Base-by-base conservation (phyloP, 2,113 vertebrate genomes). In the Varanus komodoensis region DNA sequence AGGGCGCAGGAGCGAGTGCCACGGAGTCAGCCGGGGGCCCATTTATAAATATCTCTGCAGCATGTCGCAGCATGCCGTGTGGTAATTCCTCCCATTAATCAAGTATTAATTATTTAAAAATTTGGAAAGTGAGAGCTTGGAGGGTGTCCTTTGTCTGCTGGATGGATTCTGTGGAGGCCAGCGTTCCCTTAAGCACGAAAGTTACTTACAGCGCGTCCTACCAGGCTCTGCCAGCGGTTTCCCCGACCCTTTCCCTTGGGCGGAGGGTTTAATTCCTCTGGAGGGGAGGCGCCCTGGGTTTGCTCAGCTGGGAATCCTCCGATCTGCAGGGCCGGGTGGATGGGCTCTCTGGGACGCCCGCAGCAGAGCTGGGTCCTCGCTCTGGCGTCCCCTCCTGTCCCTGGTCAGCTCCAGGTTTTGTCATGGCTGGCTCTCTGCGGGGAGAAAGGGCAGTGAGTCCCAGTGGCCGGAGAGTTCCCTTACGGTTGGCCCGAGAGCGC, bases 1-100 rank as follows among this genome's bases (percentile, higher is more conserved):
- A 96, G 93, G 89, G 92, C 92, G 95, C 93, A 81, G 82, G 91
- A 94, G 92, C 94, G 92, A 92, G 92, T 92, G 94, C 94, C 89
- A 87, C 94, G 90, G 95, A 97, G 92, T 74, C 87, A 93, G 93
- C 94, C 91, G 69, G 68, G 80, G 27, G 21, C 95, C 90, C 91
- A 1, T 96, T 93, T 92, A 95, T 94, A 95, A 95, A 96, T 17
- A 93, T 94, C 96, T 96, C 94, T 91, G 91, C 93, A 92, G 91
- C 89, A 38, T 96, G 96, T 95, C 96, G 95, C 92, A 95, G 96
- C 95, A 95, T 91, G 89, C 95, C 96, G 89, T 87, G 77, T 25
- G 94, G 68, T 93, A 93, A 95, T 95, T 93, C 95, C 90, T 91
- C 88, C 91, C 87, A 92, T 95, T 92, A 92, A 92, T 95, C 93